Conservation (phyloP, 1,140 invertebrate genomes). For the Trichogramma pretiosum region DNA sequence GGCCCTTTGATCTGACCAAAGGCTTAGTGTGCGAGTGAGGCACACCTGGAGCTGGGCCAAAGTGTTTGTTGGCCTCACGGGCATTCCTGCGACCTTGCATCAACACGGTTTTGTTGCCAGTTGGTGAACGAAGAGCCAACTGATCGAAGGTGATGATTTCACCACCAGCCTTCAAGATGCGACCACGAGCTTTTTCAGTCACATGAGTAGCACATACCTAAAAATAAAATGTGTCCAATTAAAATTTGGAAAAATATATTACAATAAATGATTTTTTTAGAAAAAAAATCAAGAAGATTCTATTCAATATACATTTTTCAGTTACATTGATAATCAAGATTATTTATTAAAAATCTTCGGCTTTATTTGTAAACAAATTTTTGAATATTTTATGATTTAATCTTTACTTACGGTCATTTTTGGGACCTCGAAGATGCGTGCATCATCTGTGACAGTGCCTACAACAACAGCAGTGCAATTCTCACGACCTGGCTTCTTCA, state of each 20-base stretch:
- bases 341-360: too few species aligned
- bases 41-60: constrained; percentile 94
- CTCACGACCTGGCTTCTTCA: constrained; percentile 81
- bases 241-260: too few species aligned
- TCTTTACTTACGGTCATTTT: constrained; percentile 79
- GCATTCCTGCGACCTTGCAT: constrained; percentile 85
- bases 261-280: too few species aligned
- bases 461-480: constrained; percentile 88
- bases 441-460: constrained; percentile 91
- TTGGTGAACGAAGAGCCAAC: constrained; percentile 87
- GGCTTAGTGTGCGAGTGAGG: constrained; percentile 95
- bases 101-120: constrained; percentile 87
- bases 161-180: constrained; percentile 93
- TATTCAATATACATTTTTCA: too few species aligned
- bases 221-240: neutral
- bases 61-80: constrained; percentile 90
- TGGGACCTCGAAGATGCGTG: constrained; percentile 83
- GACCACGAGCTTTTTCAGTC: constrained; percentile 84
- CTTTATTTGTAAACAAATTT: too few species aligned
- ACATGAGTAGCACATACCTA: constrained; percentile 88
- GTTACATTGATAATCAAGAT: too few species aligned
- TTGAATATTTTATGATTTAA: too few species aligned
- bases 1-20: constrained; percentile 90
- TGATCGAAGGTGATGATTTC: constrained; percentile 98
- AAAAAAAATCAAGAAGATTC: too few species aligned